These are phyloP conservation scores for Zootermopsis nevadensis DNA, from an alignment of 2,888 invertebrate species.

Conservation along the genomic window DNA sequence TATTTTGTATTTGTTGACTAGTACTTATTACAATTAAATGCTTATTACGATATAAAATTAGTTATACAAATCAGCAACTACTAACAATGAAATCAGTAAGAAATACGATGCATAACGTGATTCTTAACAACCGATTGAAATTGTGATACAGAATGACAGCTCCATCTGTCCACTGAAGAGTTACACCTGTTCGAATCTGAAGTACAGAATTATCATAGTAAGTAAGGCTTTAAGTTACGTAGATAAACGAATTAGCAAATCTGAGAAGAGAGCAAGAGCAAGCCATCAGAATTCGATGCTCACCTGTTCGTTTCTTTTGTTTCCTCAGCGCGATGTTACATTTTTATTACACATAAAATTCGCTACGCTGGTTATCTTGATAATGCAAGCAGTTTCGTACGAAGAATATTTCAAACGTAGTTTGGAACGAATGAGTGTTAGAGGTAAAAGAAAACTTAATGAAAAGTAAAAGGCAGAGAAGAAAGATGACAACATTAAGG, in stretches of 20 bases:
- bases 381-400: not conserved
- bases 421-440: not conserved
- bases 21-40: too few relatives aligned
- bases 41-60: too few relatives aligned
- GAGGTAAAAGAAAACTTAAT: not conserved
- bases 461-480: not conserved
- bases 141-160: too few relatives aligned
- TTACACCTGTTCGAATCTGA: too few relatives aligned
- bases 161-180: too few relatives aligned
- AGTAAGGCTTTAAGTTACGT: too few relatives aligned
- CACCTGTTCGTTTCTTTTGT: not conserved
- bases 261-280: not conserved
- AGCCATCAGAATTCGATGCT: not conserved
- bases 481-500: not conserved
- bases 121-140: too few relatives aligned
- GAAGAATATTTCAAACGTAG: not conserved
- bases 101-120: too few relatives aligned
- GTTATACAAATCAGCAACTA: too few relatives aligned
- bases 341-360: not conserved
- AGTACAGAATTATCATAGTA: too few relatives aligned
- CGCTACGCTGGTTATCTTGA: not conserved
- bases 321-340: not conserved
- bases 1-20: too few relatives aligned
- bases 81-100: too few relatives aligned
- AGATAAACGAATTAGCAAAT: not conserved